Evolutionary conservation across 1,140 invertebrate species (phyloP).

Genomic region (Lordiphosa clarofinis): DNA sequence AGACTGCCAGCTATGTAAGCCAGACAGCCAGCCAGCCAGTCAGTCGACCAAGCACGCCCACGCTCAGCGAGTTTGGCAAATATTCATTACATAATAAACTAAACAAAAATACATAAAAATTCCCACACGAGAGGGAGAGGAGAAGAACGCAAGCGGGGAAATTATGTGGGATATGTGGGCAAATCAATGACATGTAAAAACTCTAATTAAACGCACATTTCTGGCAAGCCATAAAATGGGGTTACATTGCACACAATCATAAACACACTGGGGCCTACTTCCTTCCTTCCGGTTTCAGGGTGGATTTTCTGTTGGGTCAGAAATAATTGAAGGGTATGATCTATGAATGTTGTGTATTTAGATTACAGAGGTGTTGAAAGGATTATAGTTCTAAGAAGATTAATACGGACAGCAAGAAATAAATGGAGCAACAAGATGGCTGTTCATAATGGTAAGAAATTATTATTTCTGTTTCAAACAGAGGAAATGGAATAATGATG

Average conservation of each 20-base stretch:
- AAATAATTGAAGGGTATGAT: conserved; percentile 37
- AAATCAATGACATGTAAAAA: conserved; percentile 74
- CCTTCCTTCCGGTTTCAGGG: conserved; percentile 23
- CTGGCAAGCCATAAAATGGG: conserved; percentile 26
- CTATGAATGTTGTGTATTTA: conserved; percentile 12
- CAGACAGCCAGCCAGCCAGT: neutral
- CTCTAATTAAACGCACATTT: conserved; percentile 74
- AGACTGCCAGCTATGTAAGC: conserved; percentile 36
- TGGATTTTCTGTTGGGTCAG: conserved; percentile 15
- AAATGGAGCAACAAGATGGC: too few relatives aligned
- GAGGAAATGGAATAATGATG: too few relatives aligned
- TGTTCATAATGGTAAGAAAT: too few relatives aligned
- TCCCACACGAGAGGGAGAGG: conserved; percentile 3
- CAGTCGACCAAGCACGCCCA: conserved; percentile 1
- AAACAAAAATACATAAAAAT: conserved; percentile 31
- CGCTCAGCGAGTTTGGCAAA: conserved; percentile 52
- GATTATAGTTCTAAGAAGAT: too few relatives aligned
- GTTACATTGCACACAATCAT: conserved; percentile 16
- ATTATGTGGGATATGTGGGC: conserved; percentile 29
- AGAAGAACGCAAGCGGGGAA: too few relatives aligned
- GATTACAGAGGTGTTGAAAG: conserved; percentile 1
- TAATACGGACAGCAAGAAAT: too few relatives aligned
- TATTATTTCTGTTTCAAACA: too few relatives aligned
- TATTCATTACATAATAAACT: conserved; percentile 77
- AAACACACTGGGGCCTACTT: conserved; percentile 18